Conservation (phyloP, 2,113 vertebrate species). For the Lepisosteus oculatus region DNA sequence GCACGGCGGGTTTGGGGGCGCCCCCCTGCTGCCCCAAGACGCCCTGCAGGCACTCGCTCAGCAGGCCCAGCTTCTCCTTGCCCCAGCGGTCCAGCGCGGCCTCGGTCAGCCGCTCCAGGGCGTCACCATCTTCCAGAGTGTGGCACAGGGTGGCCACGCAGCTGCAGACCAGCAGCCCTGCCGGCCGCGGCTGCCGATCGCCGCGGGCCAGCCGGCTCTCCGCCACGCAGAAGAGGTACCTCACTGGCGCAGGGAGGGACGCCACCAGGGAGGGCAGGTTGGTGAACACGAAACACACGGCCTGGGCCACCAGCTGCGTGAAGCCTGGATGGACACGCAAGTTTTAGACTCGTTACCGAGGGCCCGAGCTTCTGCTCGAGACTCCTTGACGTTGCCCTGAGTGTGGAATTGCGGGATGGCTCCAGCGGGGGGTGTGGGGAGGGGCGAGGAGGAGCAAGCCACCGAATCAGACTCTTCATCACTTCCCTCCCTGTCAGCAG, state of each 20-base stretch:
- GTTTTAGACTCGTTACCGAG: background rate
- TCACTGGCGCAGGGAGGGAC: slow-evolving; percentile 84
- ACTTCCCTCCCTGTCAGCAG: no score
- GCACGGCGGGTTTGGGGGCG: slow-evolving; percentile 72
- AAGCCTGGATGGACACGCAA: slow-evolving; percentile 53
- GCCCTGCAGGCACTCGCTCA: slow-evolving; percentile 82
- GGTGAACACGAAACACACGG: slow-evolving; percentile 87
- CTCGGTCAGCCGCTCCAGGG: slow-evolving; percentile 75
- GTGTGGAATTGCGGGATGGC: no score
- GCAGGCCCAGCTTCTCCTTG: slow-evolving; percentile 76
- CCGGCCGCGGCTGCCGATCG: slow-evolving; percentile 73
- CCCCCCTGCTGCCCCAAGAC: slow-evolving; percentile 73
- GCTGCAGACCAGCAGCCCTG: slow-evolving; percentile 83
- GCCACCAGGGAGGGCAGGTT: slow-evolving; percentile 85
- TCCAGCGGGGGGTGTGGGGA: no score
- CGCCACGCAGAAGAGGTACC: slow-evolving; percentile 85
- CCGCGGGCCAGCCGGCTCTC: slow-evolving; percentile 85
- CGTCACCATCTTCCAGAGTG: slow-evolving; percentile 79
- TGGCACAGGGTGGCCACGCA: slow-evolving; percentile 81
- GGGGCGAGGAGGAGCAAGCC: no score
- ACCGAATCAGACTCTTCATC: no score
- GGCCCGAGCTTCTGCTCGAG: no score
- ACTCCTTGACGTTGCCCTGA: no score
- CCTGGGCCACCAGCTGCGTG: slow-evolving; percentile 74
- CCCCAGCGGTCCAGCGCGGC: slow-evolving; percentile 73